Base-by-base conservation (phyloP, 2,888 invertebrate genomes). In the Netelia inedita region DNA sequence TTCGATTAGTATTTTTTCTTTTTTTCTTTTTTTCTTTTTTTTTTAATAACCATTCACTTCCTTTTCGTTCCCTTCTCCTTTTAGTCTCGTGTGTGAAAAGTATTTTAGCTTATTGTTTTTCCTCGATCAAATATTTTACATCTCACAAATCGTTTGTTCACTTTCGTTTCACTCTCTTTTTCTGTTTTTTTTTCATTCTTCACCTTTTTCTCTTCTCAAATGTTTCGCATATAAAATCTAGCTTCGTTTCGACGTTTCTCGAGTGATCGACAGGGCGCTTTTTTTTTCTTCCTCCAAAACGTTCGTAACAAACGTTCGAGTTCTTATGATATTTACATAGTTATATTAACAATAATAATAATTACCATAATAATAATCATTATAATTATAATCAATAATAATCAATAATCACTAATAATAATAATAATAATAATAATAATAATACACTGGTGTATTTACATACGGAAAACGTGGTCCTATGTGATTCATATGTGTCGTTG, bases 401-500 rank as follows among this genome's bases (percentile, higher is more conserved):
- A 76, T 75, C n/a, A 76, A 14, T 79, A 55, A 82, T 78, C n/a
- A n/a, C n/a, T 76, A 53, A 81, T 81, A 73, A 85, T 74, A 35
- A 43, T 73, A 78, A 69, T 75, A 61, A 76, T 75, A 76, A 14
- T 79, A 55, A 82, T 78, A 41, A 50, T 71, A 71, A 72, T 65
- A 72, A 85, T 86, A 69, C 81, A 87, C 69, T 80, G 82, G 86
- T 88, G 87, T 92, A 91, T 92, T 88, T 92, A 91, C 89, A 91
- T 89, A 91, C 89, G 87, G 87, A 88, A 89, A 91, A 90, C 87
- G 90, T 92, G 92, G 92, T 92, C 92, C 91, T 92, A 91, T 91
- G 89, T 89, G 86, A 89, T 91, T 92, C 90, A 92, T 92, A 92
- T 92, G 91, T 92, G 91, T 92, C 91, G 91, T 91, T 92, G 90